Evolutionary conservation across 2,113 vertebrate species (phyloP), one percentile per base, ranked within the genome.

Genomic region (Lepisosteus oculatus): DNA sequence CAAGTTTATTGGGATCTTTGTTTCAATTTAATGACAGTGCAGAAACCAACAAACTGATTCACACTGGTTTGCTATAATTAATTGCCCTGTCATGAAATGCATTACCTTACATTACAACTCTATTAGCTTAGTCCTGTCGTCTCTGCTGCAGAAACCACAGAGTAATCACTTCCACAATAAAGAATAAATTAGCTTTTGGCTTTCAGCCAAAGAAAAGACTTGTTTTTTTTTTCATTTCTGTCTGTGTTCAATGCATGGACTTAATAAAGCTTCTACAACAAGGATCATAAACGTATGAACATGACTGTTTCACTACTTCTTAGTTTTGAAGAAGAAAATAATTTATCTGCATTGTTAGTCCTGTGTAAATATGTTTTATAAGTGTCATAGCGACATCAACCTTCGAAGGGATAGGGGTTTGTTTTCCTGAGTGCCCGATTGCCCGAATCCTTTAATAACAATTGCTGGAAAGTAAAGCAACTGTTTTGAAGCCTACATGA

Each of bases 1-100:
- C n/a, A 59, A 13, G 3, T 59, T 15, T 93, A 92, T 87, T 90
- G 91, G 91, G 87, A 85, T 89, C 91, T 91, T 93, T 91, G 91
- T 92, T 91, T 92, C 90, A 88, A 91, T 92, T 89, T 91, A 91
- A 90, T 91, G 92, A 89, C 83, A 87, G 82, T 77, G 86, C 2
- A 59, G 88, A 90, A 91, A 90, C 87, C 90, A 93, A 93, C 91
- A 92, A 89, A 91, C 90, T 89, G 90, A 93, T 93, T 93, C 91
- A 88, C 89, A 88, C 87, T 80, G 87, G 91, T 92, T 90, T 59
- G 91, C 88, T 89, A 90, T 93, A 93, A 93, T 93, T 93, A 93
- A 93, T 93, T 92, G 91, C 86, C 89, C 90, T 93, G 91, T 91
- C 91, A 92, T 92, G 91, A 89, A 91, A 92, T 93, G 92, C 92